Conservation (phyloP, 2,888 invertebrate genomes). For the Julus scanicus region DNA sequence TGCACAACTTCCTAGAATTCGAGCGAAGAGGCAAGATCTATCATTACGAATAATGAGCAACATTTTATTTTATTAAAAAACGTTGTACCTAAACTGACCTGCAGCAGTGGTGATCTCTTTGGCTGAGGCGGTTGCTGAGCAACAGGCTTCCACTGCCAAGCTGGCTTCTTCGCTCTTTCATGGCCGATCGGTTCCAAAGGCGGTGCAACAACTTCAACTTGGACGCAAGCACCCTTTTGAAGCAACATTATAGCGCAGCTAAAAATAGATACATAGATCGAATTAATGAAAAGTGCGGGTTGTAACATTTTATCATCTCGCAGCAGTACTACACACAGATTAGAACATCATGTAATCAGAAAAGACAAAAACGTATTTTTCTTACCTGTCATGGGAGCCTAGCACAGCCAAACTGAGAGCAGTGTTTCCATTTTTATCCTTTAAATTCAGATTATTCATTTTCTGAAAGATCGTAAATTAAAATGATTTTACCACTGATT, state of each 20-base stretch:
- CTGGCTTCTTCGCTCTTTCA: slow-evolving; percentile 61
- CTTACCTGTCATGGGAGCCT: slow-evolving; percentile 66
- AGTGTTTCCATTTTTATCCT: slow-evolving; percentile 67
- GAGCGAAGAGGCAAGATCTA: neutral
- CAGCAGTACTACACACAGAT: no score
- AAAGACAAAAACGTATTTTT: no score
- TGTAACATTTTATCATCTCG: no score
- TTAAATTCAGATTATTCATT: slow-evolving; percentile 63
- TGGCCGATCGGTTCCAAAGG: slow-evolving; percentile 54
- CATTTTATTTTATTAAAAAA: neutral
- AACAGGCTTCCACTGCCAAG: slow-evolving; percentile 64
- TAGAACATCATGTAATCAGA: no score
- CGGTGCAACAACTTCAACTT: slow-evolving; percentile 62
- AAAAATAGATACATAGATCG: slow-evolving; percentile 41
- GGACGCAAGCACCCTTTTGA: slow-evolving; percentile 65
- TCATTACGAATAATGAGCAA: neutral
- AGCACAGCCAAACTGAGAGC: slow-evolving; percentile 67
- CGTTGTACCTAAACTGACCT: slow-evolving; percentile 55
- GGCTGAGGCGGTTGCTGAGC: slow-evolving; percentile 58
- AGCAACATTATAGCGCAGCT: slow-evolving; percentile 67
- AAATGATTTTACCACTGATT: neutral
- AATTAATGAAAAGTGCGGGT: neutral
- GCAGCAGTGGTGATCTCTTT: slow-evolving; percentile 59
- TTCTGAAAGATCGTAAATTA: slow-evolving; percentile 57
- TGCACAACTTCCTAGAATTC: slow-evolving; percentile 64